Conservation (phyloP, 1,140 invertebrate species). For the Philopotamus ludificatus region DNA sequence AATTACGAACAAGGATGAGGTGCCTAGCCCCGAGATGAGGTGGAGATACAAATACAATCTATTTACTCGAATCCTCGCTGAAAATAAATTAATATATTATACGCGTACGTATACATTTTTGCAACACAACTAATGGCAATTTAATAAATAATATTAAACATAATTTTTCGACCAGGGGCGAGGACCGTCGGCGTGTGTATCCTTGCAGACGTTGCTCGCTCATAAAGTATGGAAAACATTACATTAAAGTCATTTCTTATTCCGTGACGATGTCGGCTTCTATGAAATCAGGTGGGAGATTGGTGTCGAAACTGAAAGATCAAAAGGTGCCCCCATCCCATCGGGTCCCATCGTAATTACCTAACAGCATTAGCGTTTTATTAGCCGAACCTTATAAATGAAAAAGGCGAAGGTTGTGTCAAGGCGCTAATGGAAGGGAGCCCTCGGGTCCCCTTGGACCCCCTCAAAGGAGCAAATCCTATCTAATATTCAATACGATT, state of each 20-base stretch:
- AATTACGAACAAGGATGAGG: conserved; percentile 13
- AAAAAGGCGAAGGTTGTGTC: conserved; percentile 24
- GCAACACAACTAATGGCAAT: too few species aligned
- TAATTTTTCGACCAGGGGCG: too few species aligned
- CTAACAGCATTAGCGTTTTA: conserved; percentile 30
- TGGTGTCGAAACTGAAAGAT: conserved; percentile 22
- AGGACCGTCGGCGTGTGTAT: too few species aligned
- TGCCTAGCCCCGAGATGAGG: conserved; percentile 4
- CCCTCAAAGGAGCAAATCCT: conserved; percentile 27
- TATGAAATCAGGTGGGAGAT: conserved; percentile 23
- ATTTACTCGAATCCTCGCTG: background rate
- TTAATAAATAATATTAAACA: too few species aligned
- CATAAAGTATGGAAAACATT: conserved; percentile 27
- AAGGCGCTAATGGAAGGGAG: conserved; percentile 30
- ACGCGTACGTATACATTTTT: too few species aligned
- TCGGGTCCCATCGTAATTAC: conserved; percentile 13
- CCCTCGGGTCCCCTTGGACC: background rate
- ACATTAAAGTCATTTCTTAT: conserved; percentile 27
- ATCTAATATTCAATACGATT: conserved; percentile 26
- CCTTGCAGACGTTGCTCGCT: too few species aligned
- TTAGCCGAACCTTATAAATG: conserved; percentile 32
- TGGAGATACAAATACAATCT: conserved; percentile 12
- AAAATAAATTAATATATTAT: conserved; percentile 10
- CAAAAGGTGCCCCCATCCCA: conserved; percentile 17
- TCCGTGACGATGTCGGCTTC: conserved; percentile 9